Evolutionary conservation across 2,797 vertebrate species (phyloP), one percentile per base, ranked within the genome.

Genomic region (Sebastes itinus): DNA sequence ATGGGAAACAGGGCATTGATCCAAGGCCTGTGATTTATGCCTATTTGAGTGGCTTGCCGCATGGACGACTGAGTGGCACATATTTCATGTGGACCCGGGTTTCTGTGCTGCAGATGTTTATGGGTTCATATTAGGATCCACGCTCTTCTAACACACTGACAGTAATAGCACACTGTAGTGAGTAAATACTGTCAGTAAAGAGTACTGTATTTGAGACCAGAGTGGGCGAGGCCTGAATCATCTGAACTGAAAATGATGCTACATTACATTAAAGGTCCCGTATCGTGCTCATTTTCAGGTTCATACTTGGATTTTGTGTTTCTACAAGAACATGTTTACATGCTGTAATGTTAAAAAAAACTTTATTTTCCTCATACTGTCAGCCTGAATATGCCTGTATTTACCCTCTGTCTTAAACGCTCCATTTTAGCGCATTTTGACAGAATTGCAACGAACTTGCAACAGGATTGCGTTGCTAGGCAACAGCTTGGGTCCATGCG

Each of bases 1-100:
- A 67, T 86, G 86, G 92, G 92, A 89, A 89, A 79, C 80, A 59
- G 54, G 52, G 56, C 75, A 93, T 91, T 79, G 92, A 93, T 92
- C 81, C 70, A 71, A 80, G 69, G 70, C 38, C 18, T 79, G 74
- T 88, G 91, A 94, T 94, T 88, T 87, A 92, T 88, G 86, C 61
- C 66, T 65, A 12, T 87, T 78, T 74, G 71, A 84, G 79, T 62
- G 77, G 77, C 66, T 82, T 16, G 66, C 67, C 4, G 58, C 73
- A 75, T 32, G 68, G 67, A 49, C 71, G 80, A 85, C 82, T 79
- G 83, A 82, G 71, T 70, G 71, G 46, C 70, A 82, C 81, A 82
- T 85, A 84, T 85, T 89, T 92, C 85, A 82, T 75, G 77, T 52
- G 54, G 75, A 72, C 35, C 62, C 7, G 9, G 9, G 61, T 73